These are phyloP conservation scores for Cheirogaleus medius DNA, from an alignment of 2,113 vertebrate species.

Conservation along the genomic window DNA sequence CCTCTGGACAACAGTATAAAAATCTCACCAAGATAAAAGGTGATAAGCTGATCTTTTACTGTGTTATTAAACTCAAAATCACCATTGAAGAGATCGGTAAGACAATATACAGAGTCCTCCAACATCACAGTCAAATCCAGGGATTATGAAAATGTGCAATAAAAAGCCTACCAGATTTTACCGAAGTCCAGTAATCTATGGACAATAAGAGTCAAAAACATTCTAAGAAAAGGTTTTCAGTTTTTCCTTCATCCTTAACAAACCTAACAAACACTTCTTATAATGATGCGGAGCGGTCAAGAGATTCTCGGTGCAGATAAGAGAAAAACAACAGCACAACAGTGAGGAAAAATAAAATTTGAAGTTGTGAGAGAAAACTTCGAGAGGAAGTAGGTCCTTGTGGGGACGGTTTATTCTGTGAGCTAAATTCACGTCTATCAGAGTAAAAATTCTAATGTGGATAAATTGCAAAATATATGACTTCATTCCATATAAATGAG, in stretches of 20 bases:
- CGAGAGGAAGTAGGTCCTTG: background rate
- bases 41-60: background rate
- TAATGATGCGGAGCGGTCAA: background rate
- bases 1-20: no score
- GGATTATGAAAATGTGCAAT: background rate
- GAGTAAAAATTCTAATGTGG: no score
- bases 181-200: no score
- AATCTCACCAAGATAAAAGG: background rate
- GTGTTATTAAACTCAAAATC: background rate
- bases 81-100: background rate
- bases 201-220: background rate
- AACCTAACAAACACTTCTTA: no score
- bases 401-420: no score
- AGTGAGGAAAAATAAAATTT: background rate
- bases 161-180: no score
- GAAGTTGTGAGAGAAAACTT: background rate
- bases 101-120: background rate
- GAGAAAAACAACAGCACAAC: background rate
- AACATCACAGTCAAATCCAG: background rate
- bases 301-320: background rate
- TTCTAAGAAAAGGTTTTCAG: background rate
- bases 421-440: fast-evolving
- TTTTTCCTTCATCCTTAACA: background rate
- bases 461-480: background rate
- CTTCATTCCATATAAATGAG: background rate